phyloP scores from a whole-genome alignment of 2,113 vertebrate species.

The Sterrhoptilus dennistouni region DNA sequence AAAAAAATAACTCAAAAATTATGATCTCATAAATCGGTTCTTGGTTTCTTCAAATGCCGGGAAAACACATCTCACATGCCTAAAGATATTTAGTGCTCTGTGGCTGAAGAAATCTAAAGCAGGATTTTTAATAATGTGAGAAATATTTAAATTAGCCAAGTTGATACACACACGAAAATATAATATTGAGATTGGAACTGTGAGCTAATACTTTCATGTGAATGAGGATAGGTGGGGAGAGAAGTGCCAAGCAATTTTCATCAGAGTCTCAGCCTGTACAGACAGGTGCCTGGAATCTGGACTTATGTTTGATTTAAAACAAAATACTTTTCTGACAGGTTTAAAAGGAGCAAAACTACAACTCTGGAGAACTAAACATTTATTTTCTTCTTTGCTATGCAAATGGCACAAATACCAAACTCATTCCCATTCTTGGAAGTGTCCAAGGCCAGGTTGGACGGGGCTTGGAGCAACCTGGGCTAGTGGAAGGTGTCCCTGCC shows the following conservation, averaged over 20 bases:
- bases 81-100: background rate
- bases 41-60: background rate
- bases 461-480: background rate
- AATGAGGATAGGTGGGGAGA: background rate
- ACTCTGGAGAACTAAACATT: background rate
- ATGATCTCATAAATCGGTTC: background rate
- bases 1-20: background rate
- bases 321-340: background rate
- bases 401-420: background rate
- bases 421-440: background rate
- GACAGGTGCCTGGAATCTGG: background rate
- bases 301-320: background rate
- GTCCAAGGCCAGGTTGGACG: background rate
- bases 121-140: constrained; percentile 9
- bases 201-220: background rate
- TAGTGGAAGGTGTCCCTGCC: background rate
- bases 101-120: background rate
- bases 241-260: background rate
- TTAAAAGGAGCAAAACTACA: background rate
- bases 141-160: constrained; percentile 13
- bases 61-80: background rate
- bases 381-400: background rate
- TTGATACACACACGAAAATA: background rate
- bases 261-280: background rate
- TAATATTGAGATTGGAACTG: background rate